Percentiles rank a stretch among this genome's conserved stretches.
phyloP scores from a whole-genome alignment of 2,797 vertebrate species.

The Thamnophis elegans region DNA sequence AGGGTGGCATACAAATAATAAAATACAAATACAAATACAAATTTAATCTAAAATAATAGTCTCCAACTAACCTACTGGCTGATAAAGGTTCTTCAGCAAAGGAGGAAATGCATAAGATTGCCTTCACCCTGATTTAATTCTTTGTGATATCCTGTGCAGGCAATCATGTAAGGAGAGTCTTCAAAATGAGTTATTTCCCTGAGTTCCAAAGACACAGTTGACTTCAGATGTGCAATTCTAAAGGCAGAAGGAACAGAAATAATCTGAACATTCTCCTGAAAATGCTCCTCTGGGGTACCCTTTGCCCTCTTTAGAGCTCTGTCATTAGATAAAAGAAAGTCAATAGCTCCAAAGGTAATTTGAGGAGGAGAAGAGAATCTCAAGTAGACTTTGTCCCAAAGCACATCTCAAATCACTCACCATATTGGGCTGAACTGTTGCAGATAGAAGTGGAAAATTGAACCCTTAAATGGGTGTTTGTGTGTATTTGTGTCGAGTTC shows the following conservation, averaged over 20 bases:
- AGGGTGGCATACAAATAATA: too few relatives aligned
- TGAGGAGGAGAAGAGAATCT: constrained; percentile 2
- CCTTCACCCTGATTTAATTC: constrained; percentile 9
- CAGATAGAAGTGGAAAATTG: constrained; percentile 27
- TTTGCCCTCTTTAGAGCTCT: constrained; percentile 12
- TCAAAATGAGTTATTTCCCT: constrained; percentile 45
- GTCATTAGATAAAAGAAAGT: constrained; percentile 27
- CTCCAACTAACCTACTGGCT: background rate
- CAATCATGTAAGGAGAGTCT: background rate
- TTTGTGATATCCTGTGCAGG: background rate
- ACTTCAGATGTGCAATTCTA: constrained; percentile 37
- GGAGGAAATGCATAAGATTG: background rate
- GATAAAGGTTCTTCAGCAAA: background rate
- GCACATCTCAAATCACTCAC: constrained; percentile 23
- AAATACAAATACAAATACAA: too few relatives aligned
- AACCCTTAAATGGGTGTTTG: constrained; percentile 33
- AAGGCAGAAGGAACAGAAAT: constrained; percentile 13
- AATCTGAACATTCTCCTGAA: background rate
- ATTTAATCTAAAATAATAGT: background rate
- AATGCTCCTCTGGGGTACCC: constrained; percentile 17
- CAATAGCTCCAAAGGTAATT: background rate
- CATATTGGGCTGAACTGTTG: constrained; percentile 15
- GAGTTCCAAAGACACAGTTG: constrained; percentile 30
- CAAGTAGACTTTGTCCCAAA: background rate
- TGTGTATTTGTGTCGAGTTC: constrained; percentile 30